phyloP scores from a whole-genome alignment of 2,113 vertebrate genomes.

The Tupaia tana region DNA sequence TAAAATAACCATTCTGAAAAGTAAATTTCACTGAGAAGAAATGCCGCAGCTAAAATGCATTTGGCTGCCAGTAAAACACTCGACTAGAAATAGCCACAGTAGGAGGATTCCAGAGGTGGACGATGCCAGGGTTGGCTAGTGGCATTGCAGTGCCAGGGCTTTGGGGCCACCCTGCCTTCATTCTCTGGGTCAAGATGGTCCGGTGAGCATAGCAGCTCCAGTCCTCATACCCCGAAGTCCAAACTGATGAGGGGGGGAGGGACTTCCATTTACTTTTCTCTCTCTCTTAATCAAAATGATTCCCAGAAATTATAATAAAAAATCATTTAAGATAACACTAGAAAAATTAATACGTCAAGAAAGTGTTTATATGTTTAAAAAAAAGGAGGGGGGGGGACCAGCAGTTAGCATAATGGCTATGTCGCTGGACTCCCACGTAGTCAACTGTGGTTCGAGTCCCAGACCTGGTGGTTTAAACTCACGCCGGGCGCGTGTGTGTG shows the following conservation, averaged over 20 bases:
- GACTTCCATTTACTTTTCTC: background rate
- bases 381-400: no score
- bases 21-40: background rate
- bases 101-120: background rate
- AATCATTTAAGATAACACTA: background rate
- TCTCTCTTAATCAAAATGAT: background rate
- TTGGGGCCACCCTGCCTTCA: background rate
- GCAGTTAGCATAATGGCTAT: no score
- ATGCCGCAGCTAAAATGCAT: background rate
- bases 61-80: background rate
- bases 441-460: no score
- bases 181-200: background rate
- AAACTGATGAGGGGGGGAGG: background rate
- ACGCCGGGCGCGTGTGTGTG: no score
- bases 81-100: background rate
- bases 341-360: background rate
- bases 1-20: background rate
- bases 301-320: background rate
- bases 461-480: no score
- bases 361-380: background rate
- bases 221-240: background rate
- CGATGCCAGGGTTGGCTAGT: rapidly evolving
- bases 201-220: background rate
- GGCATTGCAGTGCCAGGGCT: background rate
- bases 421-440: no score